Evolutionary conservation across 2,113 vertebrate species (phyloP), one percentile per base, ranked within the genome.

Genomic region (Odontophorus gujanensis): DNA sequence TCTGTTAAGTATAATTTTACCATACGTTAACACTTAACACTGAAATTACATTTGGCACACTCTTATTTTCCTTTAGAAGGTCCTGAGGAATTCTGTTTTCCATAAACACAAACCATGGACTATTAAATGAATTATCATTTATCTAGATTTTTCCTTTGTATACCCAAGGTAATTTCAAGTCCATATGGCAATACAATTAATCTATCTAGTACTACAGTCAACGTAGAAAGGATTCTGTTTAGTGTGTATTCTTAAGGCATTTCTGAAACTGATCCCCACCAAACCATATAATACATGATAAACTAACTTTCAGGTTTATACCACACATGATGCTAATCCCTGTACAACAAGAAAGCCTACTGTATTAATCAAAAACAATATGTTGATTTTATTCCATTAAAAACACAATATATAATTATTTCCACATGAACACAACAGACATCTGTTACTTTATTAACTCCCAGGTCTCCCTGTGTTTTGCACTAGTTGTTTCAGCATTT

Each of bases 1-100:
- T 86, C 14, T 66, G 94, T 97, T 91, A 97, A 95, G 79, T 85
- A 88, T 68, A 90, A 81, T 93, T 97, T 93, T 96, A 95, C 88
- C 75, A 59, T 63, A 34, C 40, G 0, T 34, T 55, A 96, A 84
- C 69, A 86, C 62, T 94, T 80, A 78, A 48, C 71, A 68, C n/a
- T 67, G 65, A 96, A 95, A 95, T 92, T 89, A 92, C 65, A 40
- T 85, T 92, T 96, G 93, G 90, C 89, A 89, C 32, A 55, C 57
- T 57, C 81, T 68, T 93, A 58, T 79, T 98, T 97, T 91, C 82
- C 81, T 97, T 96, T 36, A 93, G 85, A 94, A 90, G 51, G 89
- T 93, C 63, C 58, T 86, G 48, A 96, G 63, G 66, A 97, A 96
- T 93, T 95, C 66, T 85, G 85, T 91, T 96, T 97, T 95, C 90